These are phyloP conservation scores for Berghia stephanieae DNA, from an alignment of 1,140 invertebrate species.

Conservation along the genomic window DNA sequence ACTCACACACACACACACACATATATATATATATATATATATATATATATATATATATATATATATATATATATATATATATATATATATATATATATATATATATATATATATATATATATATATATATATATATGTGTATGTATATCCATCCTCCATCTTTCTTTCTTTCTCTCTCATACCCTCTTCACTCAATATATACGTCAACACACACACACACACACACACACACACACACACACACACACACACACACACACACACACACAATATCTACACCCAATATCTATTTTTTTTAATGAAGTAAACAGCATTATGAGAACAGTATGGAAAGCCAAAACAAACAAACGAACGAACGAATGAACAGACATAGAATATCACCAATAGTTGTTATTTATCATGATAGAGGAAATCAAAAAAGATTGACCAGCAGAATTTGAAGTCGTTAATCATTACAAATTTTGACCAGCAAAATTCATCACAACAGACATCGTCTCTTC, in stretches of 20 bases:
- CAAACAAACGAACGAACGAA: background rate
- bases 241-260: background rate
- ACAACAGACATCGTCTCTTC: background rate
- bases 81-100: background rate
- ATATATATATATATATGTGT: background rate
- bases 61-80: background rate
- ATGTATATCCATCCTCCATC: no score
- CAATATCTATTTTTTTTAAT: background rate
- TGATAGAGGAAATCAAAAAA: background rate
- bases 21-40: no score
- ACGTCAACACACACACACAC: no score
- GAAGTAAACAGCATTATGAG: background rate
- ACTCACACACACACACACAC: no score
- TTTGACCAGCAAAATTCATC: background rate
- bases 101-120: background rate
- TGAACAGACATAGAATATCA: background rate
- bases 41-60: background rate
- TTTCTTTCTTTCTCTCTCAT: no score
- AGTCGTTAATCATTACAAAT: background rate
- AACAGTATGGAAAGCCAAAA: background rate
- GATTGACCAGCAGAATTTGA: background rate
- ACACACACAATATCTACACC: background rate
- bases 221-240: constrained; percentile 1
- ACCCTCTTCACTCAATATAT: background rate
- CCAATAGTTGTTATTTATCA: background rate